Base-by-base conservation (phyloP, 2,797 vertebrate species). In the Serranus cabrilla region DNA sequence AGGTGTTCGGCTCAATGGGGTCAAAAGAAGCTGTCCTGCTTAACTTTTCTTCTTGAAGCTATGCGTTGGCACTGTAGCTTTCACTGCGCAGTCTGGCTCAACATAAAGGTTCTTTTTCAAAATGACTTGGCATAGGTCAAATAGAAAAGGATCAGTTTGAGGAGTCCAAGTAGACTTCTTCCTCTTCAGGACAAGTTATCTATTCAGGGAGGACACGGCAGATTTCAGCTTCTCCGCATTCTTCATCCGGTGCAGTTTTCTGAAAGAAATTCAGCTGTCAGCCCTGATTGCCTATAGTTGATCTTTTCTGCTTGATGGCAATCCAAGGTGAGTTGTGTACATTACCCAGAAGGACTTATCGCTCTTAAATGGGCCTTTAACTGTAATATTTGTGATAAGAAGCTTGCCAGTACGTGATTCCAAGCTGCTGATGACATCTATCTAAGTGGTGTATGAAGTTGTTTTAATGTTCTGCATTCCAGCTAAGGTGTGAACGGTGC, bases 111-210 rank as follows among this genome's bases (percentile, higher is more conserved):
- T 60, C 59, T 75, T 84, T 87, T 87, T 78, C 69, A 74, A 83
- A 89, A 71, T 50, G 46, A 89, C 81, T 91, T 92, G 89, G 92
- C 90, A 92, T 75, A 86, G 83, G 85, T 92, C 84, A 87, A 89
- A 91, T 79, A 86, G 81, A 84, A 90, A 83, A 74, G 61, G 50
- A 83, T 91, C 78, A 40, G 57, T 79, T 68, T 78, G 78, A 84
- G 84, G 87, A 85, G 71, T 88, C 78, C 62, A 79, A 86, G 47
- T 68, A 16, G 86, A 86, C 79, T 62, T 73, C 81, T 81, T 84
- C 80, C 86, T 82, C 63, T 82, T 82, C 59, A 60, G 43, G 77
- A 87, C 51, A 87, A 81, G 62, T 87, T 87, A 81, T 90, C 76
- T 80, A 84, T 91, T 92, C 84, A 91, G 69, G 12, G 1, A 59